These are phyloP conservation scores for Heloderma charlesbogerti DNA, from an alignment of 2,113 vertebrate species.

Conservation along the genomic window DNA sequence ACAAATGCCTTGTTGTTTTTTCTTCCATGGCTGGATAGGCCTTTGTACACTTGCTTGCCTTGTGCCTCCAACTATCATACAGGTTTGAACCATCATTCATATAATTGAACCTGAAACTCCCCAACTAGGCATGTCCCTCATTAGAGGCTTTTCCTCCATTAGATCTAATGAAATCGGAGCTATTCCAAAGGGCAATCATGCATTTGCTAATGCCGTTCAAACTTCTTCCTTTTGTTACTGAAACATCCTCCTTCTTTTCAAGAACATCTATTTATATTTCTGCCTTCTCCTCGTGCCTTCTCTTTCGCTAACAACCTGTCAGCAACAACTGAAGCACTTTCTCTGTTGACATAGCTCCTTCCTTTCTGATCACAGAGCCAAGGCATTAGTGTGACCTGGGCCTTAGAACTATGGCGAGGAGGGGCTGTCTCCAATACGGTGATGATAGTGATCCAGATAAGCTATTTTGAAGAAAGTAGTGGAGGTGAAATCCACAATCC, in stretches of 20 bases:
- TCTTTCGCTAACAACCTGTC: constrained; percentile 44
- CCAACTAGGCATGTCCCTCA: background rate
- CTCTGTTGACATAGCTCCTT: constrained; percentile 48
- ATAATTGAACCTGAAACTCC: background rate
- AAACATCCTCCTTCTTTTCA: constrained; percentile 54
- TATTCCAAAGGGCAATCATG: constrained; percentile 47
- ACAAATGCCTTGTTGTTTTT: background rate
- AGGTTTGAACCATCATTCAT: constrained; percentile 30
- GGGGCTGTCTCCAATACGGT: rapidly evolving
- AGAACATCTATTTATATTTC: constrained; percentile 51
- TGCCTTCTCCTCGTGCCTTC: constrained; percentile 2
- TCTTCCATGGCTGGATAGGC: constrained; percentile 7
- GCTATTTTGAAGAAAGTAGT: background rate
- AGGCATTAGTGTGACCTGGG: constrained; percentile 11
- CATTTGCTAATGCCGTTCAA: constrained; percentile 21
- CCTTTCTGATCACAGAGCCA: constrained; percentile 35
- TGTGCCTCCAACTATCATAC: constrained; percentile 23
- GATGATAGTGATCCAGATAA: constrained; percentile 4
- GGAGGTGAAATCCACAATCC: background rate
- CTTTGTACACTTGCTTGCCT: constrained; percentile 20
- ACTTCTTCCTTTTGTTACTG: constrained; percentile 48
- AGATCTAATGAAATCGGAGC: constrained; percentile 37
- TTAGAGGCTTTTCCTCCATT: background rate
- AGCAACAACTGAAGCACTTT: constrained; percentile 40
- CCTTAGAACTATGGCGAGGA: background rate